Conservation (phyloP, 2,888 invertebrate species). For the Cosmia trapezina region DNA sequence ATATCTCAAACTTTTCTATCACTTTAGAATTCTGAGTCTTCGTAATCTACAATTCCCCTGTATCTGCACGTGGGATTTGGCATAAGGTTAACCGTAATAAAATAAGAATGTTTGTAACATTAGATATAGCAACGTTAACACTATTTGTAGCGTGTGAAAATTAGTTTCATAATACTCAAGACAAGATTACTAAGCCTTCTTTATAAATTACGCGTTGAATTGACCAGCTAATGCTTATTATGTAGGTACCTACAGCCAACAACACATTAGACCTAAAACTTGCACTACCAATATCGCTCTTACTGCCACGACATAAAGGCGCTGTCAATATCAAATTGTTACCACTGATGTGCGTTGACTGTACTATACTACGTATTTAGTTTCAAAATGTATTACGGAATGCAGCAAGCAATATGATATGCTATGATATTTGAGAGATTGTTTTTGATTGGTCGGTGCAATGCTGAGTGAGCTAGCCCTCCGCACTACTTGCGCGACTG, state of each 20-base stretch:
- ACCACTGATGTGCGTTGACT: neutral
- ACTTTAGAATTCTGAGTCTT: neutral
- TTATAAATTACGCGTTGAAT: neutral
- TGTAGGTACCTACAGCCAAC: no score
- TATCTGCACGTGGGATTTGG: neutral
- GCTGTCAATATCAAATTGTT: neutral
- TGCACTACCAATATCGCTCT: neutral
- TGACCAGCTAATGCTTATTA: neutral
- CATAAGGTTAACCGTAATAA: neutral
- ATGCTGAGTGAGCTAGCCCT: neutral
- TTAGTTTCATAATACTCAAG: neutral
- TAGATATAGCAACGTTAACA: conserved; percentile 7
- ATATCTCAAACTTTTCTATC: neutral
- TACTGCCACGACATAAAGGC: neutral
- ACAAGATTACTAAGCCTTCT: conserved; percentile 17
- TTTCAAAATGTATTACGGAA: conserved; percentile 12
- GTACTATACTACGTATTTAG: neutral
- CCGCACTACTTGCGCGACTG: no score
- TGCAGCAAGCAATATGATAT: conserved; percentile 15
- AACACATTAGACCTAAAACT: neutral
- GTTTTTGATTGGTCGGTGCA: neutral
- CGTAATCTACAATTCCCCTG: neutral
- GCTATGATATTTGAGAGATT: neutral
- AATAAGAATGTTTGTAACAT: neutral
- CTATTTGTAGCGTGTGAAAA: conserved; percentile 22